Evolutionary conservation across 2,113 vertebrate species (phyloP).

Genomic region (Phainopepla nitens): DNA sequence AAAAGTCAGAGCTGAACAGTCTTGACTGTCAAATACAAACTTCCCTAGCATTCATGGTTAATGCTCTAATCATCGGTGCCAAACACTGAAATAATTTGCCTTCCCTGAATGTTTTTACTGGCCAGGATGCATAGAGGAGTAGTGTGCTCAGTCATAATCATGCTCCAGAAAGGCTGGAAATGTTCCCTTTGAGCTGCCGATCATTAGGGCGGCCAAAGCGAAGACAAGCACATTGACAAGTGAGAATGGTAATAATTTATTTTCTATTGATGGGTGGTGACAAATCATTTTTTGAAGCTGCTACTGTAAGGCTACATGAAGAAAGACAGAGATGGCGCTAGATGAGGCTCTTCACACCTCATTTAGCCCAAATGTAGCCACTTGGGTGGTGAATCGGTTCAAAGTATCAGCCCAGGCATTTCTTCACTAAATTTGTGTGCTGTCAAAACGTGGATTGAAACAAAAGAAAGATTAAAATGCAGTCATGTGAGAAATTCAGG

Average conservation of each 20-base stretch:
- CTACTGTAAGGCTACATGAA: constrained; percentile 68
- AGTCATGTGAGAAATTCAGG: constrained; percentile 37
- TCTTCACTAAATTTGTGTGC: constrained; percentile 77
- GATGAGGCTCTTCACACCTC: constrained; percentile 94
- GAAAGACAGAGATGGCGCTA: constrained; percentile 80
- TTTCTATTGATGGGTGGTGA: constrained; percentile 93
- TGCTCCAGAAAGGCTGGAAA: constrained; percentile 72
- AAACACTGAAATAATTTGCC: constrained; percentile 77
- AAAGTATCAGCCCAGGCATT: constrained; percentile 83
- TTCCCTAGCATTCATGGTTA: constrained; percentile 57
- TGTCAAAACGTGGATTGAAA: constrained; percentile 78
- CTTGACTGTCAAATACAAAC: constrained; percentile 61
- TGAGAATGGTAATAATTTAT: constrained; percentile 93
- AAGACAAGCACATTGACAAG: constrained; percentile 88
- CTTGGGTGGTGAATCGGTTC: constrained; percentile 92
- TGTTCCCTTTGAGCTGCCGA: constrained; percentile 76
- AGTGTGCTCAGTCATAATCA: constrained; percentile 68
- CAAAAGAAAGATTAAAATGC: constrained; percentile 63
- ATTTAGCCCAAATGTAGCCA: constrained; percentile 96
- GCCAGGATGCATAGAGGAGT: constrained; percentile 61
- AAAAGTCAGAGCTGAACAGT: constrained; percentile 55
- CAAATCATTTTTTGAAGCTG: constrained; percentile 87
- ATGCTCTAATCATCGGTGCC: constrained; percentile 68
- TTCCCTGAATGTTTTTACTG: constrained; percentile 73
- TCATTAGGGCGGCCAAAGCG: constrained; percentile 74